These are phyloP conservation scores for Ypsolopha sequella DNA, from an alignment of 2,888 invertebrate species.

Conservation along the genomic window DNA sequence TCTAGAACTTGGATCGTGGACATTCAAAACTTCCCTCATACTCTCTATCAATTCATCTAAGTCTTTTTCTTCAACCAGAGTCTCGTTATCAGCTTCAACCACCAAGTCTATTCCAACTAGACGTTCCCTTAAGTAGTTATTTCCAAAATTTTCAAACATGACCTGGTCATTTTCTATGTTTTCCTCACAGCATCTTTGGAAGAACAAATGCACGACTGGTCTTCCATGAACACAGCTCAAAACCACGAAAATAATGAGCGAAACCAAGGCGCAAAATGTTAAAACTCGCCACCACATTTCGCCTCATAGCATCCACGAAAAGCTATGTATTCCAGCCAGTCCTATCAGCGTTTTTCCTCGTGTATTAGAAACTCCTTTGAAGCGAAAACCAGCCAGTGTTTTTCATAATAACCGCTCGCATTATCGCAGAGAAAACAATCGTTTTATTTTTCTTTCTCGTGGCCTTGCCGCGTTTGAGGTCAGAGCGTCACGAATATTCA, in stretches of 20 bases:
- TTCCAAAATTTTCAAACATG: slow-evolving; percentile 42
- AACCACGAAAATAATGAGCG: slow-evolving; percentile 40
- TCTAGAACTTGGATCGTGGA: slow-evolving; percentile 21
- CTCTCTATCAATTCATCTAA: slow-evolving; percentile 18
- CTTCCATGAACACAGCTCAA: slow-evolving; percentile 43
- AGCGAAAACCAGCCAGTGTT: neutral
- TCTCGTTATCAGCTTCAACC: slow-evolving; percentile 21
- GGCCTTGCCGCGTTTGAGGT: too few species aligned
- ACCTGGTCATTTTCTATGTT: slow-evolving; percentile 53
- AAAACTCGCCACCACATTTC: slow-evolving; percentile 54
- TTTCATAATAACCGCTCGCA: neutral
- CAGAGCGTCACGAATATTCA: too few species aligned
- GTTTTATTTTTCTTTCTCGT: too few species aligned
- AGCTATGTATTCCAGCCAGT: neutral
- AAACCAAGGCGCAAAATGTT: slow-evolving; percentile 46
- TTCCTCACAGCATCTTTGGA: slow-evolving; percentile 44
- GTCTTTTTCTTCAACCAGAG: slow-evolving; percentile 18
- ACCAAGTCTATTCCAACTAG: slow-evolving; percentile 28
- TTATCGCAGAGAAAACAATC: neutral
- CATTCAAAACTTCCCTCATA: slow-evolving; percentile 18
- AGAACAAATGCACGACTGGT: slow-evolving; percentile 42
- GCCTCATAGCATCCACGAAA: neutral
- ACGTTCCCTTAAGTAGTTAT: slow-evolving; percentile 44
- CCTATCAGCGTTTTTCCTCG: neutral
- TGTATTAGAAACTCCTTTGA: neutral